A percentile compares a stretch with the other conserved stretches of the same genome.
Evolutionary conservation across 1,140 invertebrate species (phyloP).

Genomic region (Musca vetustissima): DNA sequence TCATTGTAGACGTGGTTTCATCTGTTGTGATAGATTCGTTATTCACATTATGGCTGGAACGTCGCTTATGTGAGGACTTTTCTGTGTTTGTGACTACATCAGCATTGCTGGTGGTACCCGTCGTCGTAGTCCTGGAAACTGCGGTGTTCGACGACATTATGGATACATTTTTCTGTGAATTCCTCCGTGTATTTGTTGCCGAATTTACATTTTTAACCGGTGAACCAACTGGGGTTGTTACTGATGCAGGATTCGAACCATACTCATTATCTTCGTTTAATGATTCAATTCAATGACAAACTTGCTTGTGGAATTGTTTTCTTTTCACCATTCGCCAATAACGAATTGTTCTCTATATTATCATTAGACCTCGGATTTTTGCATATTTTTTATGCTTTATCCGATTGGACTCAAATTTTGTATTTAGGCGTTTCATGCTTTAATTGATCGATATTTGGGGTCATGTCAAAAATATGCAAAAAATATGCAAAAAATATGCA

Average conservation of each 20-base stretch:
- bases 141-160: background rate
- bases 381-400: too few species aligned
- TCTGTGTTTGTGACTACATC: background rate
- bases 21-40: background rate
- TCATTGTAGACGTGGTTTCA: background rate
- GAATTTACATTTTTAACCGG: background rate
- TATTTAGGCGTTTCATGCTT: too few species aligned
- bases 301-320: too few species aligned
- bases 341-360: background rate
- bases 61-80: background rate
- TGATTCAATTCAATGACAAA: constrained; percentile 37
- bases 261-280: constrained; percentile 41
- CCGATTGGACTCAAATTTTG: too few species aligned
- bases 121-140: background rate
- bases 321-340: constrained; percentile 17
- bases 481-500: too few species aligned
- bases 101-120: background rate
- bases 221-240: background rate
- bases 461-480: too few species aligned
- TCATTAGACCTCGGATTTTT: too few species aligned
- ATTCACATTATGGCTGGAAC: background rate
- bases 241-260: constrained; percentile 20
- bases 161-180: constrained; percentile 15
- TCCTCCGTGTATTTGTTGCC: background rate
- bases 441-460: too few species aligned